Base-by-base conservation (phyloP, 2,888 invertebrate species). In the Erebia palarica region DNA sequence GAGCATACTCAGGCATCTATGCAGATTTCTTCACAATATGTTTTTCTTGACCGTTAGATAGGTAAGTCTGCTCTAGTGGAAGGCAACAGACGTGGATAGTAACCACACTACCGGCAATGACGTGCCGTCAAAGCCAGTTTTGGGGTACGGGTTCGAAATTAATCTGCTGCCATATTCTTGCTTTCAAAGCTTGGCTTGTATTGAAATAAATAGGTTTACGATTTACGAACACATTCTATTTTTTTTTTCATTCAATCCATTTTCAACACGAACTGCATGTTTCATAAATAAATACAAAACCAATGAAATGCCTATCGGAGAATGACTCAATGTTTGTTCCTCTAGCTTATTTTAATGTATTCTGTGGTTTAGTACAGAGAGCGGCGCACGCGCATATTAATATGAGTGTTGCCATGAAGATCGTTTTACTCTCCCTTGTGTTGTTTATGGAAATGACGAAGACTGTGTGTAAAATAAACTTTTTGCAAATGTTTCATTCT, bases 381-480 rank as follows among this genome's bases (percentile, higher is more conserved):
- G 21, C 65, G 63, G 64, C 70, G 73, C 72, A 65, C 53, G 70
- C 69, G 70, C 70, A 70, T 71, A 70, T 66, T 71, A n/a, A n/a
- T 68, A 47, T 4, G 3, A 9, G 11, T 18, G 55, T 16, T 55
- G 60, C 47, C 61, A 74, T 76, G 75, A 74, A 70, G 59, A 59
- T 60, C 16, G 10, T 69, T 65, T 16, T 74, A 10, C 47, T 76
- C 10, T 47, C 69, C 36, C 67, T 67, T 47, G 47, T 72, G 3
- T 9, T 27, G 70, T 68, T 18, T 42, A 11, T 53, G 73, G 70
- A 18, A 71, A 69, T 66, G 68, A 75, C n/a, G 76, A 75, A 55
- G 77, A 77, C 18, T 72, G 77, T 77, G 42, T 74, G 77, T 76
- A 63, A 9, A 59, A 9, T 10, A 13, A 9, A 8, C 55, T 65